Percentiles rank a stretch among this genome's conserved stretches.
These are phyloP conservation scores for Dasyprocta punctata DNA, from an alignment of 2,113 vertebrate species.

Conservation along the genomic window DNA sequence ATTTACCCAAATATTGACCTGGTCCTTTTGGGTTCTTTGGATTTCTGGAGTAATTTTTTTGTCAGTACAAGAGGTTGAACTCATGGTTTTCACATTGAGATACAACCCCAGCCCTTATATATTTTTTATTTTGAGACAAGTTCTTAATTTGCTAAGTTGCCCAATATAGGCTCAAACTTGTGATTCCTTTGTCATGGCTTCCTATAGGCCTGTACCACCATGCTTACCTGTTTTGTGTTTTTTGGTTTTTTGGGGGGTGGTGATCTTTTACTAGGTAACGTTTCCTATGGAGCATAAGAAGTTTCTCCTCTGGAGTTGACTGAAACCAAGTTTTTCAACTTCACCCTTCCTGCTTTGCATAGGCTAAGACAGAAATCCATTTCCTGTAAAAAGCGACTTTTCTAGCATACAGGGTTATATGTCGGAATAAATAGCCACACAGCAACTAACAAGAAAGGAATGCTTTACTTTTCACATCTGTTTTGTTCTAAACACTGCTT, in stretches of 20 bases:
- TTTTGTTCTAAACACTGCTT: slow-evolving; percentile 53
- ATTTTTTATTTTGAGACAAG: neutral
- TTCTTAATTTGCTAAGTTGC: neutral
- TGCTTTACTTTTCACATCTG: neutral
- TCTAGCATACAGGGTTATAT: neutral
- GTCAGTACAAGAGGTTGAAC: neutral
- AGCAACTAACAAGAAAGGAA: neutral
- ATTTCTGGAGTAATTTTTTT: neutral
- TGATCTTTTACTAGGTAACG: neutral
- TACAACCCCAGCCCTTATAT: neutral
- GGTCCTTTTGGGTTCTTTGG: neutral
- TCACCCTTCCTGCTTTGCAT: neutral
- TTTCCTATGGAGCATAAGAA: neutral
- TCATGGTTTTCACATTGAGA: neutral
- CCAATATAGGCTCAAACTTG: neutral
- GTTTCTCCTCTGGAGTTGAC: neutral
- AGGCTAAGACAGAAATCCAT: neutral
- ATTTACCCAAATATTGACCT: neutral
- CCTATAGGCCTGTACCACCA: too few species aligned
- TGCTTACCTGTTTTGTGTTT: neutral
- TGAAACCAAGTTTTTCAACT: neutral
- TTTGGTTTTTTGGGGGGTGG: neutral
- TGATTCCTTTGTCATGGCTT: too few species aligned
- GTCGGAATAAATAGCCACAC: slow-evolving; percentile 12
- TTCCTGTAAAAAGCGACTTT: slow-evolving; percentile 29